phyloP scores from a whole-genome alignment of 2,888 invertebrate genomes.

The Xestia rhomboidea region DNA sequence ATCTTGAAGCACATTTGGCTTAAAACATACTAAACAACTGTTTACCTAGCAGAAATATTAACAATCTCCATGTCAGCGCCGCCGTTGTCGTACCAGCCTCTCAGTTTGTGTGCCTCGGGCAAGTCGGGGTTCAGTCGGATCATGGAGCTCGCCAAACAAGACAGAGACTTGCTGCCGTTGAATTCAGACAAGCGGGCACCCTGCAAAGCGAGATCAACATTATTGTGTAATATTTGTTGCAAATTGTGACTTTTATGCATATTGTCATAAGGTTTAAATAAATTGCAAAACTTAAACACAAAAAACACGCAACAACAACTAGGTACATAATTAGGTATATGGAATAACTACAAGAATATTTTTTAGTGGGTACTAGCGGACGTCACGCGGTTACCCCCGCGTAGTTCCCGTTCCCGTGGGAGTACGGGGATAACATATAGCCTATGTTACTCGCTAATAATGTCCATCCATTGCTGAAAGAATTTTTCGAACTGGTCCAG shows the following conservation, averaged over 20 bases:
- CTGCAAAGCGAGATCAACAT: conserved; percentile 62
- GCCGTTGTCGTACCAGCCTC: conserved; percentile 97
- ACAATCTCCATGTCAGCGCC: conserved; percentile 92
- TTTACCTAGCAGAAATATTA: conserved; percentile 92
- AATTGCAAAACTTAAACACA: background rate
- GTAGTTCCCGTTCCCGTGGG: too few species aligned
- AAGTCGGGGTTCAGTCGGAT: conserved; percentile 97
- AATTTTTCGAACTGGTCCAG: too few species aligned
- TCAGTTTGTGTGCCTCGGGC: conserved; percentile 95
- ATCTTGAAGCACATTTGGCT: background rate
- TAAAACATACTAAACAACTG: background rate
- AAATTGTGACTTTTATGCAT: background rate
- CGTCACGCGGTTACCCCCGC: too few species aligned
- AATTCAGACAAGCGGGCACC: conserved; percentile 96
- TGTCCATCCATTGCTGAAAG: too few species aligned
- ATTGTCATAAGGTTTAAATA: background rate
- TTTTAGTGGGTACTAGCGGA: background rate
- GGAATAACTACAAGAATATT: background rate
- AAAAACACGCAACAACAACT: background rate
- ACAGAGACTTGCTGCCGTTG: conserved; percentile 94
- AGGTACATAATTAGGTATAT: background rate
- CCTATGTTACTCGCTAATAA: too few species aligned
- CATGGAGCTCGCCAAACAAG: conserved; percentile 90
- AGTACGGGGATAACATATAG: too few species aligned
- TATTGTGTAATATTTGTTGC: background rate